Conservation (phyloP, 2,888 invertebrate species). For the Drosophila helvetica region DNA sequence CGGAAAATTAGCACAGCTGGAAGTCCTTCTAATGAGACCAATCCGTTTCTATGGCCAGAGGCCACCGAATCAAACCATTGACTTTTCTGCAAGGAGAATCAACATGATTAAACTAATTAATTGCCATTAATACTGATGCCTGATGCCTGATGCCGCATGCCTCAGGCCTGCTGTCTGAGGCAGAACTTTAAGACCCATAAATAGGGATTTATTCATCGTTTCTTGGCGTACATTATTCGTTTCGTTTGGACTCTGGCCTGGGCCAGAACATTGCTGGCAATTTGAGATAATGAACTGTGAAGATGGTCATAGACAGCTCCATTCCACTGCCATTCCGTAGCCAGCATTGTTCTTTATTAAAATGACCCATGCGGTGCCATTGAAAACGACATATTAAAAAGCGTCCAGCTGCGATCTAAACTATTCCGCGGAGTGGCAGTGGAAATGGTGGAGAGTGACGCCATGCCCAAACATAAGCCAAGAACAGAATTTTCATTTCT, state of each 20-base stretch:
- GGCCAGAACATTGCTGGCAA: constrained; percentile 30
- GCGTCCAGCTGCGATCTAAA: constrained; percentile 50
- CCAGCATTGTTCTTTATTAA: constrained; percentile 46
- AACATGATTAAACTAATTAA: constrained; percentile 29
- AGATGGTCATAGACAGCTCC: constrained; percentile 4
- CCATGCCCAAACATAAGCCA: constrained; percentile 4
- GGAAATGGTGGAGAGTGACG: constrained; percentile 13
- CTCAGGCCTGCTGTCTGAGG: background rate
- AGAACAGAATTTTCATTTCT: background rate
- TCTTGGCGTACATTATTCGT: constrained; percentile 23
- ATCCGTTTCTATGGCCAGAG: constrained; percentile 15
- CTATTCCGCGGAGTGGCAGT: constrained; percentile 4
- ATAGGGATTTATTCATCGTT: constrained; percentile 37
- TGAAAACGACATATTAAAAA: constrained; percentile 60
- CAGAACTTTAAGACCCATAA: constrained; percentile 29
- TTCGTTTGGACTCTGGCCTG: constrained; percentile 15
- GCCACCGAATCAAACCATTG: constrained; percentile 29
- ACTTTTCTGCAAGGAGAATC: background rate
- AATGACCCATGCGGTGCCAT: constrained; percentile 45
- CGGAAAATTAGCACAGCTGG: constrained; percentile 14
- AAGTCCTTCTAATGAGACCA: constrained; percentile 30
- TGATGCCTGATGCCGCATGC: background rate
- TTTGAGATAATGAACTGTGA: constrained; percentile 50
- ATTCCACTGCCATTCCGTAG: constrained; percentile 4
- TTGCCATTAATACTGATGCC: constrained; percentile 12